Evolutionary conservation across 2,888 invertebrate genomes (phyloP), one percentile per base, ranked within the genome.

Genomic region (Chironomus tentans): DNA sequence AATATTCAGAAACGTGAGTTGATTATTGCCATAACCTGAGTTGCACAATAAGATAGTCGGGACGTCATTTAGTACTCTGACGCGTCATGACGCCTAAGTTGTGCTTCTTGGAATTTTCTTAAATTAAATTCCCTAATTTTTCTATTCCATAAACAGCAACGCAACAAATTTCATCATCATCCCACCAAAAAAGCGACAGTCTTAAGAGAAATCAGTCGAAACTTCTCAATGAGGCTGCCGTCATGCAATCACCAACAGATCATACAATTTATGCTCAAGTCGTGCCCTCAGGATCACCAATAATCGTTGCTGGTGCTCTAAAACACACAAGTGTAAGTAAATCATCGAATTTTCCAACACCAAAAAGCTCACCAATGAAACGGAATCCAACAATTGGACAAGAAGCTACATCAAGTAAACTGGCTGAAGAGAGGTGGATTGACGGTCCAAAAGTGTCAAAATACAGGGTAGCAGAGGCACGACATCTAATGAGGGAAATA

Each of bases 361-460:
- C 89, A 0, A 86, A 86, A 80, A 84, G 85, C n/a, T 85, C 86
- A 13, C 83, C 85, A 6, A 81, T 86, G 74, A 88, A 88, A 78
- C 80, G 83, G 15, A 78, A 70, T 38, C 77, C 68, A 73, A 72
- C 80, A 0, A 82, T 80, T 78, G 84, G 84, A 72, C 83, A 86
- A 0, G 84, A 84, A 15, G 82, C 83, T 62, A 81, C 82, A 10
- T 81, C 82, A 80, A 80, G 83, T 4, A 38, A 68, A 24, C 28
- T 70, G 4, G 81, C 92, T 79, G 95, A 95, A 81, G 97, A 97
- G 81, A 94, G 95, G 81, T 98, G 97, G 97, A 94, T 97, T 78
- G 97, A 98, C 84, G 97, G 97, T 0, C 97, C 97, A 0, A 88
- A 95, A 81, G 93, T 95, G 80, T 93, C 92, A 0, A 91, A 91